These are phyloP conservation scores for Ctenodactylus gundi DNA, from an alignment of 2,113 vertebrate species.

Conservation along the genomic window DNA sequence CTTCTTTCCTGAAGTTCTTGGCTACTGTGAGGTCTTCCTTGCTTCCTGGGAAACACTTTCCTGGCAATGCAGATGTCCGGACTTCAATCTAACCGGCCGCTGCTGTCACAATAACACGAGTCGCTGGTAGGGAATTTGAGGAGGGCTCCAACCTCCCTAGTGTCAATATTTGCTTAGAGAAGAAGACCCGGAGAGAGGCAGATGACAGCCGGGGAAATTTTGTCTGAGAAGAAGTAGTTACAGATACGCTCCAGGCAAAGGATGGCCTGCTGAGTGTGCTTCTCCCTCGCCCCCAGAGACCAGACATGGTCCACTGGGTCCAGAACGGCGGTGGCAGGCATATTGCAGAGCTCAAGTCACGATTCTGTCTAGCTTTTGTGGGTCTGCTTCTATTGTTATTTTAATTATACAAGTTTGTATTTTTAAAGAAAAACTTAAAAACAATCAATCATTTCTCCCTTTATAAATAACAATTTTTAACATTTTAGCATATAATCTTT, in stretches of 20 bases:
- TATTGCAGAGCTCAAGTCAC: background rate
- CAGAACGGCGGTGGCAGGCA: background rate
- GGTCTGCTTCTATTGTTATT: background rate
- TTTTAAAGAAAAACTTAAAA: background rate
- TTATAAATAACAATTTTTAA: background rate
- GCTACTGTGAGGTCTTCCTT: background rate
- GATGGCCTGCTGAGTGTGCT: background rate
- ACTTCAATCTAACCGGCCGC: background rate
- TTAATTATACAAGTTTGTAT: background rate
- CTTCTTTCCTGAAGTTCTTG: background rate
- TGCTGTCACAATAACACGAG: background rate
- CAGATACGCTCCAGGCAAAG: background rate
- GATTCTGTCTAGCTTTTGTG: background rate
- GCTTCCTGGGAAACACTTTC: background rate
- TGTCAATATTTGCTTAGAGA: conserved; percentile 56
- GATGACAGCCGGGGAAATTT: background rate
- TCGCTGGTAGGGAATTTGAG: background rate
- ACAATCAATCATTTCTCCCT: background rate
- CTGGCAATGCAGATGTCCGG: background rate
- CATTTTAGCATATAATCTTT: background rate
- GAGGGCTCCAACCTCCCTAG: background rate
- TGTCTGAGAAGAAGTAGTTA: background rate
- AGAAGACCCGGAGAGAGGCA: background rate
- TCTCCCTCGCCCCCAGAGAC: background rate
- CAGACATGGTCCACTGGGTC: no score